Conservation (phyloP, 1,140 invertebrate species). For the Caenorhabditis brenneri region DNA sequence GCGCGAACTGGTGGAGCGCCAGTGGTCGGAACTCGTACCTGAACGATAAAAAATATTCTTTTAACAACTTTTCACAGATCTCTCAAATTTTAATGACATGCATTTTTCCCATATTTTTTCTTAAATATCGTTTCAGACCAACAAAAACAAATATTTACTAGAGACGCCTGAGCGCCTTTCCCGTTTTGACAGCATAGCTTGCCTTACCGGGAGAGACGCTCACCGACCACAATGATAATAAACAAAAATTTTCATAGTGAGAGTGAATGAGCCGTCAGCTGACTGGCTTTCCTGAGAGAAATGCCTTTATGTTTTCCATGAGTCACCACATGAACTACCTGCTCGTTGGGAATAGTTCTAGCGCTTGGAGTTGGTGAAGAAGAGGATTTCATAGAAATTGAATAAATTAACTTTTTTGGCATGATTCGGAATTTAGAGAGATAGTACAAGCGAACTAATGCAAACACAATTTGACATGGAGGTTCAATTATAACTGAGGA, state of each 20-base stretch:
- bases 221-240: neutral
- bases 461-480: neutral
- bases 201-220: conserved; percentile 10
- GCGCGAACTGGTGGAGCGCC: conserved; percentile 27
- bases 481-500: neutral
- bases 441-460: neutral
- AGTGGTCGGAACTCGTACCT: neutral
- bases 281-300: neutral
- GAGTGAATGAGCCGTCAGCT: neutral
- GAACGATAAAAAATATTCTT: too few species aligned
- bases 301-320: neutral
- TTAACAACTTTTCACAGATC: too few species aligned
- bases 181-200: conserved; percentile 24
- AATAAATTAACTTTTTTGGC: conserved; percentile 31
- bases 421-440: neutral
- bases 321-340: neutral
- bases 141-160: conserved; percentile 35
- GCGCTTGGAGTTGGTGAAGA: neutral
- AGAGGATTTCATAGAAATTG: conserved; percentile 9
- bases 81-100: too few species aligned
- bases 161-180: neutral
- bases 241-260: neutral
- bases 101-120: too few species aligned
- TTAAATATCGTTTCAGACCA: neutral
- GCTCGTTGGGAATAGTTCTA: neutral